Evolutionary conservation across 2,797 vertebrate species (phyloP).

Genomic region (Gymnopithys bicolor): DNA sequence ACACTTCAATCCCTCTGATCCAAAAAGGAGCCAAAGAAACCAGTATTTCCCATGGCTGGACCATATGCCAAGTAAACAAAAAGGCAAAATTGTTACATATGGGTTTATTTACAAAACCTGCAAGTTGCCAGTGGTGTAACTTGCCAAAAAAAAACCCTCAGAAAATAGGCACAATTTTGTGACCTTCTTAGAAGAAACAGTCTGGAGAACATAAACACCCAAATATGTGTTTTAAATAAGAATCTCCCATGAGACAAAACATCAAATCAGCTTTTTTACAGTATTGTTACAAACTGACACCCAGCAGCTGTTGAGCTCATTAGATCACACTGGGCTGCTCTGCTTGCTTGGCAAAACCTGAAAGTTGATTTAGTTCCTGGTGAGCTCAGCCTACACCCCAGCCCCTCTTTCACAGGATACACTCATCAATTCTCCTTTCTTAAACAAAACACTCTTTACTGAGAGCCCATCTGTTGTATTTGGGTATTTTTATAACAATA

Average conservation of each 20-base stretch:
- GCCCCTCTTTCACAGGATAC: neutral
- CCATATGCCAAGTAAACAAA: neutral
- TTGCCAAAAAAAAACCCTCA: neutral
- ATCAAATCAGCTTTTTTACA: neutral
- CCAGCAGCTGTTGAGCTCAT: constrained; percentile 51
- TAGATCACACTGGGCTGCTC: constrained; percentile 12
- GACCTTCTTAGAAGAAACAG: neutral
- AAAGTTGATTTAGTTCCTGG: neutral
- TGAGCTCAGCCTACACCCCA: neutral
- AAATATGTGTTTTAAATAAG: constrained; percentile 14
- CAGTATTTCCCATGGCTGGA: neutral
- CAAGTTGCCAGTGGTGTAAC: neutral
- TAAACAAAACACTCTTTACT: neutral
- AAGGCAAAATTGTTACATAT: neutral
- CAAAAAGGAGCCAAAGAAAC: neutral
- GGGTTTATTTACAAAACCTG: neutral
- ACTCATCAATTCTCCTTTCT: neutral
- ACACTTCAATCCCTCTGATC: neutral
- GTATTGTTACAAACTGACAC: neutral
- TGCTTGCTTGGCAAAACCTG: neutral
- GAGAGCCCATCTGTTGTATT: neutral
- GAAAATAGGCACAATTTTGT: neutral
- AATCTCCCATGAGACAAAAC: constrained; percentile 8
- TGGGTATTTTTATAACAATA: neutral
- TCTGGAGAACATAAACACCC: constrained; percentile 20